phyloP scores from a whole-genome alignment of 2,113 vertebrate species.

The Saimiri boliviensis region DNA sequence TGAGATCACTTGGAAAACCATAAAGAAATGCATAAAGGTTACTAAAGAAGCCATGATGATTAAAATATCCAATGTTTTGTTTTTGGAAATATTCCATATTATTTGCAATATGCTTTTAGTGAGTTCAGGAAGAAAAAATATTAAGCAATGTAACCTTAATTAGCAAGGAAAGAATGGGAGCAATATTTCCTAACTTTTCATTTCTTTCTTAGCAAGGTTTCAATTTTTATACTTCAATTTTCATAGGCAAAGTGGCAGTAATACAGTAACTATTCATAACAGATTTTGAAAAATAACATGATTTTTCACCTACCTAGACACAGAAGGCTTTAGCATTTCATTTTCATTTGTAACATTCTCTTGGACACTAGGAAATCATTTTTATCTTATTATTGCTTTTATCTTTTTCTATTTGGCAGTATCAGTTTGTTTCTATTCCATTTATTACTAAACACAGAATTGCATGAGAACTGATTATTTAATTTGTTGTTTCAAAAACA shows the following conservation, averaged over 20 bases:
- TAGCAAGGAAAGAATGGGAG: conserved; percentile 30
- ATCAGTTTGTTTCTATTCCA: conserved; percentile 68
- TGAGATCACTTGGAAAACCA: conserved; percentile 9
- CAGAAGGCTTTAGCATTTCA: conserved; percentile 13
- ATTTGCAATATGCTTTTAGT: conserved; percentile 27
- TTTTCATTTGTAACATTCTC: conserved; percentile 42
- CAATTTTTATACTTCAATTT: conserved; percentile 32
- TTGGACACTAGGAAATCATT: conserved; percentile 51
- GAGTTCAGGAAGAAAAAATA: conserved; percentile 46
- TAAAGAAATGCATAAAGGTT: background rate
- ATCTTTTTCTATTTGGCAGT: conserved; percentile 55
- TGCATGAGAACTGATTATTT: conserved; percentile 42
- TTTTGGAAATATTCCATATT: background rate
- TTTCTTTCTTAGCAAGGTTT: conserved; percentile 31
- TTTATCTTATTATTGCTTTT: conserved; percentile 61
- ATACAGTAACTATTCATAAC: background rate
- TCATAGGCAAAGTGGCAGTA: conserved; percentile 39
- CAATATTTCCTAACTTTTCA: conserved; percentile 13
- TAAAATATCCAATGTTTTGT: conserved; percentile 38
- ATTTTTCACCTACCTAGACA: conserved; percentile 34
- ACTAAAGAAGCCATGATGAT: conserved; percentile 29
- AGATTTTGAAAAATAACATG: conserved; percentile 47
- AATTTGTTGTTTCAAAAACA: conserved; percentile 66
- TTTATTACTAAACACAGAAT: conserved; percentile 55
- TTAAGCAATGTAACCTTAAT: conserved; percentile 24